These are phyloP conservation scores for Poicephalus gulielmi DNA, from an alignment of 2,113 vertebrate genomes.

Conservation along the genomic window DNA sequence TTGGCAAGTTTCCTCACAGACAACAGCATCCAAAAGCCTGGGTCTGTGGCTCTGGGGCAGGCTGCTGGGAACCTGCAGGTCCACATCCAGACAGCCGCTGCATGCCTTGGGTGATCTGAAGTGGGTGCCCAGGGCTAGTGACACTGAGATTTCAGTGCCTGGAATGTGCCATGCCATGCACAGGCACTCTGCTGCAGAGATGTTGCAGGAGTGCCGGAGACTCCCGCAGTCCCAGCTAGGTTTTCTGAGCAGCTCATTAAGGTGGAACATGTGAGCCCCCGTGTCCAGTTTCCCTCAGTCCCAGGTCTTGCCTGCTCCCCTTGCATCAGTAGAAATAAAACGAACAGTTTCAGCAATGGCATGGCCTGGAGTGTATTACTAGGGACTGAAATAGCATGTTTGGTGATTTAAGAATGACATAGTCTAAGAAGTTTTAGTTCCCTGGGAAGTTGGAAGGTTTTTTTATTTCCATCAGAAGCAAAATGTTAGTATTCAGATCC, in stretches of 20 bases:
- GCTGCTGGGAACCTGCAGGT: neutral
- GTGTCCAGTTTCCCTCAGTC: neutral
- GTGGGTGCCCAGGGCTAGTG: neutral
- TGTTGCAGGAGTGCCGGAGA: neutral
- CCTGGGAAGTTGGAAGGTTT: neutral
- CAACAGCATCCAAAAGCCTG: neutral
- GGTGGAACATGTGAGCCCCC: rapidly evolving
- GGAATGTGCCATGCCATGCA: rapidly evolving
- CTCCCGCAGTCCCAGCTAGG: rapidly evolving
- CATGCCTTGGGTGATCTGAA: neutral
- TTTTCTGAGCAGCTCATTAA: neutral
- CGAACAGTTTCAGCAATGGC: neutral
- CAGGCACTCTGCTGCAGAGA: neutral
- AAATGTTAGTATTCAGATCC: neutral
- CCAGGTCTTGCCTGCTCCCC: neutral
- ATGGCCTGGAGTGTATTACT: neutral
- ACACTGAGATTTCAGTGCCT: neutral
- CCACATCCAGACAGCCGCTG: neutral
- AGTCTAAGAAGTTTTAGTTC: neutral
- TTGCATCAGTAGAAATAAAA: neutral
- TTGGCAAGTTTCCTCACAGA: neutral
- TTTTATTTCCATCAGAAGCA: neutral
- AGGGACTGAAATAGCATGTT: neutral
- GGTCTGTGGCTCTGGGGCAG: rapidly evolving
- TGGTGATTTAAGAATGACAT: neutral